A percentile compares a stretch with the other conserved stretches of the same genome.
Conservation (phyloP, 2,888 invertebrate species). For the Lasius fuliginosus region DNA sequence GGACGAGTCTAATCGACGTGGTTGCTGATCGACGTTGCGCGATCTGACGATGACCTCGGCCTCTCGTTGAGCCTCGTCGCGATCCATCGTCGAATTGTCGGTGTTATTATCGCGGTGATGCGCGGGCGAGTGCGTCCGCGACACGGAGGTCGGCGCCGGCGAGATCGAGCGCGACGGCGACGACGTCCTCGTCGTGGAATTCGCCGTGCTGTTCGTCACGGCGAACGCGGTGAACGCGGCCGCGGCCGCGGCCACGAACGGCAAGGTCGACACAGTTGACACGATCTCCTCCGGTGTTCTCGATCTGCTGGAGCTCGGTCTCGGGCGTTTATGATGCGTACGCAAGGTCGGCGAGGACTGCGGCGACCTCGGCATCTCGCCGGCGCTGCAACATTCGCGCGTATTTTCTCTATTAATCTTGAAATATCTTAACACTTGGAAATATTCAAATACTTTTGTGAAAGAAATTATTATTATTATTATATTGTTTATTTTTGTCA, state of each 20-base stretch:
- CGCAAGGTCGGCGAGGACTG: slow-evolving; percentile 57
- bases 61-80: background rate
- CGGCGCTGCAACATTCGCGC: slow-evolving; percentile 14
- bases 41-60: slow-evolving; percentile 19
- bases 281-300: slow-evolving; percentile 55
- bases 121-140: slow-evolving; percentile 58
- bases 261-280: slow-evolving; percentile 56
- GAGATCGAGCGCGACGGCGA: slow-evolving; percentile 67
- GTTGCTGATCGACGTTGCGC: slow-evolving; percentile 8
- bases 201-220: slow-evolving; percentile 64
- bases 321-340: slow-evolving; percentile 35
- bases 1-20: background rate
- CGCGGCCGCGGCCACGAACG: slow-evolving; percentile 63
- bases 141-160: slow-evolving; percentile 61
- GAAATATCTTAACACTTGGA: background rate
- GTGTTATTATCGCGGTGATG: slow-evolving; percentile 44
- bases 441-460: background rate
- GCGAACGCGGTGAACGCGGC: slow-evolving; percentile 68
- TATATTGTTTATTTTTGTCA: background rate
- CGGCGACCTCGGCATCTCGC: slow-evolving; percentile 57
- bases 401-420: background rate
- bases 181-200: slow-evolving; percentile 43
- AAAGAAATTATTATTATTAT: background rate
- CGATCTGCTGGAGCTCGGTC: slow-evolving; percentile 33
- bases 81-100: slow-evolving; percentile 45